Percentiles rank a stretch among this genome's conserved stretches.
Conservation (phyloP, 2,797 vertebrate species). For the Nyctalus aviator region DNA sequence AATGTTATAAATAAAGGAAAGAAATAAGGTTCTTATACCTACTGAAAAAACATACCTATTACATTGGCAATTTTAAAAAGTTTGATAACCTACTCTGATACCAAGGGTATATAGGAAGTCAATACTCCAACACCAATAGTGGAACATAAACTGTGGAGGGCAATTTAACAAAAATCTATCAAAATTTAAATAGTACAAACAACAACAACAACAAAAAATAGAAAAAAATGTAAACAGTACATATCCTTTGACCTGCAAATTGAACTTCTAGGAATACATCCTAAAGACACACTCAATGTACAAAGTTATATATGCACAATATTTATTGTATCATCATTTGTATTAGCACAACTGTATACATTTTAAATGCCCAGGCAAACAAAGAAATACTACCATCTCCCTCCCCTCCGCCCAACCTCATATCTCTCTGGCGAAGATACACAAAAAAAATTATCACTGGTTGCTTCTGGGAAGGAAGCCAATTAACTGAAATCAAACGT, state of each 20-base stretch:
- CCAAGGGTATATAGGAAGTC: background rate
- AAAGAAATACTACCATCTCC: constrained; percentile 14
- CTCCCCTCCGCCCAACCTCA: too few species aligned
- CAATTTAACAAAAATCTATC: background rate
- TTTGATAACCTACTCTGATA: constrained; percentile 20
- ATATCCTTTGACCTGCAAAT: constrained; percentile 18
- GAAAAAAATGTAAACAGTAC: background rate
- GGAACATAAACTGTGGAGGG: background rate
- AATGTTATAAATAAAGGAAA: constrained; percentile 54
- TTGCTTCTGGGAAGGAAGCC: constrained; percentile 22
- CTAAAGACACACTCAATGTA: constrained; percentile 25
- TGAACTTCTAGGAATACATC: constrained; percentile 49
- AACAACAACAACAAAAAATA: too few species aligned
- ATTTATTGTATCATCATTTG: background rate
- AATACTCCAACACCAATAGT: background rate
- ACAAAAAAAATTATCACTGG: background rate
- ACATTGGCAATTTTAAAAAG: background rate
- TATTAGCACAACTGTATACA: background rate
- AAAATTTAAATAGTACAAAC: background rate
- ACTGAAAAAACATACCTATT: constrained; percentile 50
- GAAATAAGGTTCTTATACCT: constrained; percentile 3
- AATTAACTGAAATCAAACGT: constrained; percentile 5
- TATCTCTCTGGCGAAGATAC: background rate
- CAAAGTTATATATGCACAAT: background rate
- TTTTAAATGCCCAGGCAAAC: constrained; percentile 41